A percentile compares a stretch with the other conserved stretches of the same genome.
Conservation (phyloP, 1,140 invertebrate species). For the Diachasmimorpha longicaudata region DNA sequence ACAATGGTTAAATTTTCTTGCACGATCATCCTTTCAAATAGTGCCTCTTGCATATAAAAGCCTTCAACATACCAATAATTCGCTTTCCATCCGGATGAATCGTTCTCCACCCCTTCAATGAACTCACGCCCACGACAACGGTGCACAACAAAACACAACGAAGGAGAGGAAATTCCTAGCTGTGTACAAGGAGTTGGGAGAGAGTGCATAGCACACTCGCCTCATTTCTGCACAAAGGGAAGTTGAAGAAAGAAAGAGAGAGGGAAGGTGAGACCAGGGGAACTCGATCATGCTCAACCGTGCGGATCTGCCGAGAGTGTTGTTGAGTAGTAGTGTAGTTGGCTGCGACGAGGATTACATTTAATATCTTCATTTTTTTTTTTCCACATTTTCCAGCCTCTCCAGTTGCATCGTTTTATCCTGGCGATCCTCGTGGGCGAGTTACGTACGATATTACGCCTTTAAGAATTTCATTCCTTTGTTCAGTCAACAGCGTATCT, state of each 20-base stretch:
- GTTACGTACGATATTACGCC: constrained; percentile 1
- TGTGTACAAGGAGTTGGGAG: not conserved
- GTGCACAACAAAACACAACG: not conserved
- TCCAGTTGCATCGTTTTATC: constrained; percentile 4
- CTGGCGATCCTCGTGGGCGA: not conserved
- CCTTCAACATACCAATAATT: not conserved
- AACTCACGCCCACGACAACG: constrained; percentile 4
- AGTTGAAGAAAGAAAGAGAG: not conserved
- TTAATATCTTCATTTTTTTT: constrained; percentile 15
- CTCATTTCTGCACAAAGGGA: not conserved
- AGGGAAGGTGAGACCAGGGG: not conserved
- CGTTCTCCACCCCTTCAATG: constrained; percentile 12
- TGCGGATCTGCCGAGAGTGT: constrained; percentile 1
- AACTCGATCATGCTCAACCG: constrained; percentile 25
- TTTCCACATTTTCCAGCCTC: not conserved
- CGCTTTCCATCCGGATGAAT: constrained; percentile 10
- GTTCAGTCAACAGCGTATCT: not conserved
- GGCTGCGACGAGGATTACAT: constrained; percentile 10
- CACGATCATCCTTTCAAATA: constrained; percentile 1
- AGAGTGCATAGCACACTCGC: not conserved
- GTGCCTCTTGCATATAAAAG: constrained; percentile 2
- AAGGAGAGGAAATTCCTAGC: constrained; percentile 1
- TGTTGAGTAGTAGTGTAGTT: constrained; percentile 17
- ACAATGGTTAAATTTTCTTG: constrained; percentile 9
- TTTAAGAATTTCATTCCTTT: not conserved